Evolutionary conservation across 2,888 invertebrate genomes (phyloP), one percentile per base, ranked within the genome.

Genomic region (Xanthorhoe spadicearia): DNA sequence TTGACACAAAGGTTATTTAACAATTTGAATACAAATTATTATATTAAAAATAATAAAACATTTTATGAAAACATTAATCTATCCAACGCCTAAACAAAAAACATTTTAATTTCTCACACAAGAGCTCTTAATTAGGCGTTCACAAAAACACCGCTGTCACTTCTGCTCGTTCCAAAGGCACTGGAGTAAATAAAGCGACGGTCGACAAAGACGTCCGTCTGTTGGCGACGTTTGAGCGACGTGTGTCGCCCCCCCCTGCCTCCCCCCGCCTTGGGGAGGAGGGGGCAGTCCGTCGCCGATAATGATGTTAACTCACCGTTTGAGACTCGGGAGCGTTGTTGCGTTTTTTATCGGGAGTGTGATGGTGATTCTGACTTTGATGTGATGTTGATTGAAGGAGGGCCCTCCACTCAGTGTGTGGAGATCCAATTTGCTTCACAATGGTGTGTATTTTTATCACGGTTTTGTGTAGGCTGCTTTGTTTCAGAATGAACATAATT

Each of bases 171-270:
- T 77, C 80, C 83, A 80, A 86, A 83, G 86, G 68, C 67, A 74
- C 81, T 85, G 80, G 85, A 86, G 87, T 88, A 90, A 92, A 92
- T 91, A 92, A 91, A 91, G 88, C 91, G 88, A 79, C 87, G 89
- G 85, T 83, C 88, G 89, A 92, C 92, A 92, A 92, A 92, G 92
- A 92, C 92, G 92, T 92, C 90, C 90, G 91, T 92, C 92, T 92
- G 92, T 77, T 84, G 83, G 88, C 88, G 92, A 92, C 92, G 89
- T 90, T 88, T 92, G 92, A 92, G 92, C 89, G 92, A 91, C 91
- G 89, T 89, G 89, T 90, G 92, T 90, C 91, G 85, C 88, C 87
- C 84, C 83, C 67, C 70, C 70, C 74, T 66, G 15, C 61, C 18
- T 35, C 64, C 73, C 70, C 61, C 69, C 65, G 76, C 74, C 75